Percentiles rank a stretch among this genome's conserved stretches.
Conservation (phyloP, 2,113 vertebrate species). For the Cyanoderma ruficeps region DNA sequence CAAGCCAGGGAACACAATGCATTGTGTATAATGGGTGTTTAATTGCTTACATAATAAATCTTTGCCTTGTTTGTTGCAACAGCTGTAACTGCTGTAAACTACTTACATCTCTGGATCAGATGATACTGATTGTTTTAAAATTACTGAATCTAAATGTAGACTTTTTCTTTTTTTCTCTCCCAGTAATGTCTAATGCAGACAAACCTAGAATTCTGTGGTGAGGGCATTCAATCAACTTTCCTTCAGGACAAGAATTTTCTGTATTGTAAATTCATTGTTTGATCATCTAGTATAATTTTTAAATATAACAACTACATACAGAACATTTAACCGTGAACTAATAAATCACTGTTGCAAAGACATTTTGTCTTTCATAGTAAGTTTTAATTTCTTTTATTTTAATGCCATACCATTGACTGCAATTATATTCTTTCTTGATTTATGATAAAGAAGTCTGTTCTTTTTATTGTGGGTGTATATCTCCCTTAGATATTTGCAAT, state of each 20-base stretch:
- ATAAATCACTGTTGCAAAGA: conserved; percentile 14
- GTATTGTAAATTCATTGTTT: neutral
- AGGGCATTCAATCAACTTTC: neutral
- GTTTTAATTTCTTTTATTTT: neutral
- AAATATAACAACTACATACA: neutral
- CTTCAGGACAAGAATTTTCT: neutral
- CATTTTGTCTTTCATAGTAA: neutral
- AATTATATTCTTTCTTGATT: neutral
- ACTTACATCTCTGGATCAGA: neutral
- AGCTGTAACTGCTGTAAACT: conserved; percentile 18
- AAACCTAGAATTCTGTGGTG: neutral
- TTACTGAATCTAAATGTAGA: neutral
- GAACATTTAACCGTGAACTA: neutral
- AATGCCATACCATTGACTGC: neutral
- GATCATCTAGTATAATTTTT: neutral
- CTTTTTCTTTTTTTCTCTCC: fast-evolving
- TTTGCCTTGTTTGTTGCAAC: conserved; percentile 23
- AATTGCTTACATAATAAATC: conserved; percentile 40
- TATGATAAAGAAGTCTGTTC: neutral
- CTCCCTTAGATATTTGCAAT: neutral
- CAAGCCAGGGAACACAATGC: neutral
- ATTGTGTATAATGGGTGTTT: neutral
- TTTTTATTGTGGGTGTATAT: neutral
- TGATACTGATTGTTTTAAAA: neutral
- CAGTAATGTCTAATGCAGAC: neutral